Evolutionary conservation across 2,113 vertebrate species (phyloP), one percentile per base, ranked within the genome.

Genomic region (Agapornis roseicollis): DNA sequence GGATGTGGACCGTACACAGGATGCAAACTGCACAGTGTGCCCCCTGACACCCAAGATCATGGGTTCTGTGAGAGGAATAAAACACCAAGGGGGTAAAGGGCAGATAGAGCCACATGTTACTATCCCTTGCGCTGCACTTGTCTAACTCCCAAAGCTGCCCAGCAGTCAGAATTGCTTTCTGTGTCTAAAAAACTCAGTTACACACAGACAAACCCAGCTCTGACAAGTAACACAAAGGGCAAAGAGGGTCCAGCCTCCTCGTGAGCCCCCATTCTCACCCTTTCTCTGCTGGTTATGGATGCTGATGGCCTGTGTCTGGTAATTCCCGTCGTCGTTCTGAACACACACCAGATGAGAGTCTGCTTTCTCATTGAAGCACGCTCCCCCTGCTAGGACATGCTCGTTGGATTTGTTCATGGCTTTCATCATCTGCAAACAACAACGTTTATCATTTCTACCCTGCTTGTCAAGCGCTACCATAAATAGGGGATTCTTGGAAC

Each of bases 381-480:
- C 99, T 15, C 99, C 99, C 88, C 99, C 99, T 10, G 99, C 99
- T 92, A 99, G 97, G 68, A 99, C 99, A 18, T 99, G 99, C 82
- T 99, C 99, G n/a, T 99, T 99, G 91, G 99, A 99, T 92, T 99
- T 99, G 97, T 99, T 99, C 98, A 99, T 99, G 96, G 99, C 99
- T 98, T 99, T 99, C 99, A 99, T 99, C 97, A 99, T 98, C 99
- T 99, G 97, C 89, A 96, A 96, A 91, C 90, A 96, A 80, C 92
- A 77, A 77, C 39, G 24, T 52, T 88, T 8, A 71, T 28, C 58
- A 28, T 44, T 50, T 50, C 66, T 18, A 72, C 55, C 42, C 68
- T 24, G 42, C 19, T 60, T 12, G 1, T 13, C 60, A 12, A 55
- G 61, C 17, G 13, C 16, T 35, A n/a, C 80, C 69, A 70, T 13